phyloP scores from a whole-genome alignment of 2,113 vertebrate genomes.

The Typhlomys cinereus region DNA sequence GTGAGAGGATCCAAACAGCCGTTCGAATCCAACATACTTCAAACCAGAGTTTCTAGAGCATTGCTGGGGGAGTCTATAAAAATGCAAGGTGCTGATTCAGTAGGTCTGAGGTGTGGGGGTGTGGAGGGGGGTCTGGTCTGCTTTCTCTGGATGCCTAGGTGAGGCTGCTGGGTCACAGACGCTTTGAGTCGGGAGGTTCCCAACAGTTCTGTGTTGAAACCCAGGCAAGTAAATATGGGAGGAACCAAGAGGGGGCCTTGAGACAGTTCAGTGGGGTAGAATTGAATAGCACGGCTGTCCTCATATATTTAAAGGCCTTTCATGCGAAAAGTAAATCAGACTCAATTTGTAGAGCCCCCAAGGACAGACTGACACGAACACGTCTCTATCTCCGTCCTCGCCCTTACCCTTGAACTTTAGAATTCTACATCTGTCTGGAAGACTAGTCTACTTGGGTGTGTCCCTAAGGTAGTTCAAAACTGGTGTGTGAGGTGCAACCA shows the following conservation, averaged over 20 bases:
- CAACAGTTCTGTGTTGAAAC: not conserved
- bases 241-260: not conserved
- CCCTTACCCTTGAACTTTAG: not conserved
- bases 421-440: not conserved
- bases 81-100: not conserved
- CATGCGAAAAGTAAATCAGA: not conserved
- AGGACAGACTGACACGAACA: not conserved
- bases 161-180: not conserved
- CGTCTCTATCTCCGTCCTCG: not conserved
- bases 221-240: not conserved
- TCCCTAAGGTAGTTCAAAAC: not conserved
- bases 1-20: not conserved
- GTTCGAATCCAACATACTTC: not conserved
- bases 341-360: not conserved
- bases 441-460: not conserved
- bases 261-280: not conserved
- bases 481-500: rapidly evolving
- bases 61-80: not conserved
- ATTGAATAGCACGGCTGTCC: not conserved
- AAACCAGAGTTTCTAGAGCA: rapidly evolving
- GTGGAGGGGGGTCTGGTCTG: too few species aligned
- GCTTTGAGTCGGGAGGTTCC: not conserved
- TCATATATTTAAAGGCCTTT: not conserved
- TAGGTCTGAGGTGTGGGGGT: not conserved
- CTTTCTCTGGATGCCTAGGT: not conserved